Percentiles rank a stretch among this genome's conserved stretches.
phyloP scores from a whole-genome alignment of 2,797 vertebrate genomes.

The Trachurus trachurus region DNA sequence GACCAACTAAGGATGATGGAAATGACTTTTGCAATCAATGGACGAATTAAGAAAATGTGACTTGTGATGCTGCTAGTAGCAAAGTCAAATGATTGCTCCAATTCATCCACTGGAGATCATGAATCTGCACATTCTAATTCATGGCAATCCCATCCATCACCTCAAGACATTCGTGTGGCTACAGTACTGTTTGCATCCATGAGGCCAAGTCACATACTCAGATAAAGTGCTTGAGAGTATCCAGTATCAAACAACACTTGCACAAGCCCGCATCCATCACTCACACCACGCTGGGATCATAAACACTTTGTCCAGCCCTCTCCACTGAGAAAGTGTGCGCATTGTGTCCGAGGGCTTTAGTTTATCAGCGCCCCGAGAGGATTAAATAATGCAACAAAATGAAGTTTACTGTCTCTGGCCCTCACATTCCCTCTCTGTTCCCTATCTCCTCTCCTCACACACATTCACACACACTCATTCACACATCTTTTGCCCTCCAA shows the following conservation, averaged over 20 bases:
- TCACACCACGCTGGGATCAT: conserved; percentile 31
- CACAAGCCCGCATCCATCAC: conserved; percentile 45
- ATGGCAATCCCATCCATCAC: background rate
- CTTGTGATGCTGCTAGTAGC: background rate
- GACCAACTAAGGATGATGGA: background rate
- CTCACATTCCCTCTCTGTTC: conserved; percentile 44
- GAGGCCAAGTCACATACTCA: conserved; percentile 18
- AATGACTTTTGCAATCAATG: background rate
- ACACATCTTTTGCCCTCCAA: conserved; percentile 61
- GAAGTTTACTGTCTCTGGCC: conserved; percentile 60
- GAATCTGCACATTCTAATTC: background rate
- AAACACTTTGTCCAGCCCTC: conserved; percentile 38
- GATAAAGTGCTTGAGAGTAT: conserved; percentile 20
- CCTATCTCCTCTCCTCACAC: conserved; percentile 49
- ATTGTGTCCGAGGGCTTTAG: conserved; percentile 56
- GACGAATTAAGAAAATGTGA: background rate
- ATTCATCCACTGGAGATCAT: background rate
- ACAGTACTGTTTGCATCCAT: conserved; percentile 11
- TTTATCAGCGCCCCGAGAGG: conserved; percentile 67
- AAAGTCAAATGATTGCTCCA: background rate
- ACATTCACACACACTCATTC: conserved; percentile 25
- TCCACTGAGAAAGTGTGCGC: conserved; percentile 1
- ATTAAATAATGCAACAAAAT: conserved; percentile 76
- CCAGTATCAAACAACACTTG: conserved; percentile 21
- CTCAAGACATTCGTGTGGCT: conserved; percentile 16